Percentiles rank a stretch among this genome's conserved stretches.
phyloP scores from a whole-genome alignment of 2,888 invertebrate genomes.

The Nasonovia ribisnigri region DNA sequence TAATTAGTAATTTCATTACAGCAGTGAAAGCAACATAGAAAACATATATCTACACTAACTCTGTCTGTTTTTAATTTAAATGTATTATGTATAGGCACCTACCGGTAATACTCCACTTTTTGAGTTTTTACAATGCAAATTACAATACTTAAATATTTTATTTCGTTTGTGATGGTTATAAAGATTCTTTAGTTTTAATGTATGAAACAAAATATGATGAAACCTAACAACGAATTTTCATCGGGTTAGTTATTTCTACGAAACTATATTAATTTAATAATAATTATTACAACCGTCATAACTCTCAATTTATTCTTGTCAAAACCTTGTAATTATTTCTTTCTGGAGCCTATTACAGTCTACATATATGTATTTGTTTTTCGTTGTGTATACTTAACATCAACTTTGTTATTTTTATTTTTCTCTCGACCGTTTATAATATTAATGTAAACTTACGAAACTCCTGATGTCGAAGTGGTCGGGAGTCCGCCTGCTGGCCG shows the following conservation, averaged over 20 bases:
- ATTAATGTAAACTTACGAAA: conserved; percentile 52
- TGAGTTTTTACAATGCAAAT: not conserved
- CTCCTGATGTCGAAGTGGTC: conserved; percentile 56
- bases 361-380: not conserved
- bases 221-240: not conserved
- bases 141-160: not conserved
- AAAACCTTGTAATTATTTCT: not conserved
- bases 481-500: conserved; percentile 72
- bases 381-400: not conserved
- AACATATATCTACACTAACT: not conserved
- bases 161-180: not conserved
- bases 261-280: not conserved
- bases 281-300: no score
- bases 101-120: not conserved
- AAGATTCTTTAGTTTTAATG: not conserved
- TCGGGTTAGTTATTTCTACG: not conserved
- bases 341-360: not conserved
- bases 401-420: not conserved
- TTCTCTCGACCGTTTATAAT: not conserved
- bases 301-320: not conserved
- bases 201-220: not conserved
- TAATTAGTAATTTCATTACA: not conserved
- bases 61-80: not conserved
- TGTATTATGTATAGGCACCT: not conserved
- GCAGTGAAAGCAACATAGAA: not conserved